phyloP scores from a whole-genome alignment of 92 coral and sea anemone genomes.

The Porites cylindrica region DNA sequence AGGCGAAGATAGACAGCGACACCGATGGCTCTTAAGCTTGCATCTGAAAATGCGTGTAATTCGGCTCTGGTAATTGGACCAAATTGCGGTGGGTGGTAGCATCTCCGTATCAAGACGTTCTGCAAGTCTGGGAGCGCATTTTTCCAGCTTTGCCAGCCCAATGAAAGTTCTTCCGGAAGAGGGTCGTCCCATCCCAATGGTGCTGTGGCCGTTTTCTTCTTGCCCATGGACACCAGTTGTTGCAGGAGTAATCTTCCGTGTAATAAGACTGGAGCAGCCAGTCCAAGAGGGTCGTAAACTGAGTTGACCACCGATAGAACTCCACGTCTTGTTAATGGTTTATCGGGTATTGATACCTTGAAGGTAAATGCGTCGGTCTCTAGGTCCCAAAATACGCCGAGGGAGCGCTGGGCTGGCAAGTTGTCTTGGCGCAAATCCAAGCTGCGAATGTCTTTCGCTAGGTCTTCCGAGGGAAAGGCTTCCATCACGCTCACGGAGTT shows the following conservation, averaged over 20 bases:
- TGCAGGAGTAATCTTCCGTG: slow-evolving; percentile 39
- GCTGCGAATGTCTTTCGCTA: slow-evolving; percentile 14
- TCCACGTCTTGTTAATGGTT: slow-evolving; percentile 47
- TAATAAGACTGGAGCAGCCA: slow-evolving; percentile 53
- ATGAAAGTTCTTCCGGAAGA: slow-evolving; percentile 41
- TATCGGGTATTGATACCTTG: slow-evolving; percentile 38
- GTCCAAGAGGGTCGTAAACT: slow-evolving; percentile 58
- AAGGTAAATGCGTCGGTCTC: not conserved
- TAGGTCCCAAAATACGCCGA: not conserved
- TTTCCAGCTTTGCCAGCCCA: slow-evolving; percentile 56
- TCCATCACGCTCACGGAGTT: not conserved
- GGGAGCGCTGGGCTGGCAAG: no score
- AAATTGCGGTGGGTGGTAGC: slow-evolving; percentile 43
- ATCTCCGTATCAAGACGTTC: slow-evolving; percentile 15
- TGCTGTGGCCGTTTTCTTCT: slow-evolving; percentile 4
- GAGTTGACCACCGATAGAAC: slow-evolving; percentile 47
- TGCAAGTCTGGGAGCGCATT: slow-evolving; percentile 43
- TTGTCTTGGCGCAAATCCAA: slow-evolving; percentile 4
- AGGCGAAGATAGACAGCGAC: slow-evolving; percentile 47
- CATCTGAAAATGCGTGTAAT: slow-evolving; percentile 63
- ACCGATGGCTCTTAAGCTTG: slow-evolving; percentile 56
- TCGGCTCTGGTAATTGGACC: slow-evolving; percentile 23
- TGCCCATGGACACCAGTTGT: slow-evolving; percentile 46
- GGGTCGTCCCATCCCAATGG: slow-evolving; percentile 63
- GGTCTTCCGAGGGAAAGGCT: slow-evolving; percentile 4